These are phyloP conservation scores for Psittacula echo DNA, from an alignment of 2,797 vertebrate species.

Conservation along the genomic window DNA sequence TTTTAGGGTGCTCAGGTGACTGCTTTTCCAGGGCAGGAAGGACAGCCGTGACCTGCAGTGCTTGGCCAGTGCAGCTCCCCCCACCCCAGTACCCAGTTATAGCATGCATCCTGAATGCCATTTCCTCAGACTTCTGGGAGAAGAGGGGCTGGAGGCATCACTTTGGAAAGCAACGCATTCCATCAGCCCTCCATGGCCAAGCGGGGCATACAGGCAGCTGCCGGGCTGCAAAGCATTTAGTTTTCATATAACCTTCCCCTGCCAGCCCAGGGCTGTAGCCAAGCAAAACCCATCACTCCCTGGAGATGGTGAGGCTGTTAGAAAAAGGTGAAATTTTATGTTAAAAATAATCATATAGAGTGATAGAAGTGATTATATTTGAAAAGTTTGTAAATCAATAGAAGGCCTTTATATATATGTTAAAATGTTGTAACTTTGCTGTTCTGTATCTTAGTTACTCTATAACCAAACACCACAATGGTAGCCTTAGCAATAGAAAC, in stretches of 20 bases:
- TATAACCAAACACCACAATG: too few species aligned
- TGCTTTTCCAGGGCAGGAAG: not conserved
- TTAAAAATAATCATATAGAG: too few species aligned
- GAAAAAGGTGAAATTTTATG: too few species aligned
- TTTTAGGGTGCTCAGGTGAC: not conserved
- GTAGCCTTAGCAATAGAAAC: too few species aligned
- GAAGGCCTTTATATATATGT: too few species aligned
- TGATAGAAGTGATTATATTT: too few species aligned
- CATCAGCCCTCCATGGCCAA: not conserved
- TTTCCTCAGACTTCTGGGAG: not conserved
- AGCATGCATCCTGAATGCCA: not conserved
- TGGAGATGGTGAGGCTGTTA: not conserved
- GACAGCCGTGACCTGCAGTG: not conserved
- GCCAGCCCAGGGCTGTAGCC: not conserved
- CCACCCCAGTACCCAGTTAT: not conserved
- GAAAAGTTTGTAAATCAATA: too few species aligned
- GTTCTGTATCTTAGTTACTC: too few species aligned
- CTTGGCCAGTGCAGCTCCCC: fast-evolving
- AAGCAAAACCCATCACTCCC: not conserved
- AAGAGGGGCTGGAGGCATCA: not conserved
- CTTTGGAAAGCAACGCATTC: not conserved
- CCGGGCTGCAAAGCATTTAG: not conserved
- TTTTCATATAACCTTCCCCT: not conserved
- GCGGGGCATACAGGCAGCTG: not conserved
- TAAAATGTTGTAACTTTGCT: too few species aligned